Evolutionary conservation across 2,797 vertebrate species (phyloP), one percentile per base, ranked within the genome.

Genomic region (Etheostoma nigrum): DNA sequence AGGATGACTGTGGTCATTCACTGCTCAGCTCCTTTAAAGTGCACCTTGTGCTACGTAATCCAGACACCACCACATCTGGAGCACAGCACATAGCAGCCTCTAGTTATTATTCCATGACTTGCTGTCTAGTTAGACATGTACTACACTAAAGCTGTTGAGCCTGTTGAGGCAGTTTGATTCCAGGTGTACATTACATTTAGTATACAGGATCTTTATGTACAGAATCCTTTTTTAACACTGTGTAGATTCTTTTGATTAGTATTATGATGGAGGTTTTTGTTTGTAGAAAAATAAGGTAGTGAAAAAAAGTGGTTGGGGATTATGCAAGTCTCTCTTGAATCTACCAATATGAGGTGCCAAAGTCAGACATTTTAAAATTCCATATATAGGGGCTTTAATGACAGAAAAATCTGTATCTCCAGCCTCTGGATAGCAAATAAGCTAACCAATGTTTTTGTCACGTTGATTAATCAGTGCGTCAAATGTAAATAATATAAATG

Each of bases 41-140:
- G 94, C 88, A 95, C 94, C 68, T 78, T 95, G 81, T 96, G 94
- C 86, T 95, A 96, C 3, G 91, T 95, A 72, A 85, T 93, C 45
- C 88, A 91, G 83, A 91, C 91, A 23, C 91, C 92, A 7, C 85
- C 91, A 61, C 91, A 88, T 72, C 78, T 82, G 88, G 90, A 92
- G 81, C 83, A 72, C 73, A 79, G 78, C 83, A 81, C 79, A 33
- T 85, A 89, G 70, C 85, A 64, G 74, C 45, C 18, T 25, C 65
- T 51, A 45, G 64, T 74, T 76, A 25, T 62, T 54, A 25, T 62
- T 54, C 64, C 79, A 55, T 74, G 65, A 78, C 25, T 23, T 55
- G 64, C 57, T 71, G 72, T 83, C 68, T 72, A 13, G 48, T 69
- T 54, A 61, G 60, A 79, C 49, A 42, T 48, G 52, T 36, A 44